These are phyloP conservation scores for Amorpha juglandis DNA, from an alignment of 2,888 invertebrate genomes.

Conservation along the genomic window DNA sequence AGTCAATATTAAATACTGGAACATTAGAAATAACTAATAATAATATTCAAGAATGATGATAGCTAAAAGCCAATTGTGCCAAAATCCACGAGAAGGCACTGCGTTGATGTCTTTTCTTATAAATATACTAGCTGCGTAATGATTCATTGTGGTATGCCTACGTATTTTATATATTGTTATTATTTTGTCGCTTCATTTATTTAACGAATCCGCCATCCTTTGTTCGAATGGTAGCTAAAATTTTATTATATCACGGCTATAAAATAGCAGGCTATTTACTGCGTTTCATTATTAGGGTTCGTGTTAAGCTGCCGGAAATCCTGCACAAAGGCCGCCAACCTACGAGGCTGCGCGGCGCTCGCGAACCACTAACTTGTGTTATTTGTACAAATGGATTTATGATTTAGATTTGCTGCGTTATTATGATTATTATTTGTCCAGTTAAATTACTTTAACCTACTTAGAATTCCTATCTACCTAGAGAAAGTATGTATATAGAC, in stretches of 20 bases:
- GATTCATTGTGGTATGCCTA: too few relatives aligned
- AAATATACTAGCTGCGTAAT: background rate
- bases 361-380: slow-evolving; percentile 30
- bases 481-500: too few relatives aligned
- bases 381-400: slow-evolving; percentile 7
- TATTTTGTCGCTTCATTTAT: too few relatives aligned
- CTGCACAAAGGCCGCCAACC: slow-evolving; percentile 70
- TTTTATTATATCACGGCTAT: slow-evolving; percentile 21
- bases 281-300: slow-evolving; percentile 55
- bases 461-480: background rate
- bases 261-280: slow-evolving; percentile 44
- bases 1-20: too few relatives aligned
- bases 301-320: slow-evolving; percentile 78
- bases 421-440: background rate
- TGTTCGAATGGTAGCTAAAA: slow-evolving; percentile 8
- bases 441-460: background rate
- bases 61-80: too few relatives aligned
- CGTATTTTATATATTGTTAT: too few relatives aligned
- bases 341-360: slow-evolving; percentile 63
- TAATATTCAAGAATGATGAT: too few relatives aligned
- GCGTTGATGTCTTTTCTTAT: slow-evolving; percentile 30
- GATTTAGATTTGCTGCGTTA: background rate
- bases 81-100: background rate
- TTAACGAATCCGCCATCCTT: too few relatives aligned
- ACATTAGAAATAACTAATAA: too few relatives aligned